phyloP scores from a whole-genome alignment of 2,113 vertebrate species.

The Todiramphus saurophagus region DNA sequence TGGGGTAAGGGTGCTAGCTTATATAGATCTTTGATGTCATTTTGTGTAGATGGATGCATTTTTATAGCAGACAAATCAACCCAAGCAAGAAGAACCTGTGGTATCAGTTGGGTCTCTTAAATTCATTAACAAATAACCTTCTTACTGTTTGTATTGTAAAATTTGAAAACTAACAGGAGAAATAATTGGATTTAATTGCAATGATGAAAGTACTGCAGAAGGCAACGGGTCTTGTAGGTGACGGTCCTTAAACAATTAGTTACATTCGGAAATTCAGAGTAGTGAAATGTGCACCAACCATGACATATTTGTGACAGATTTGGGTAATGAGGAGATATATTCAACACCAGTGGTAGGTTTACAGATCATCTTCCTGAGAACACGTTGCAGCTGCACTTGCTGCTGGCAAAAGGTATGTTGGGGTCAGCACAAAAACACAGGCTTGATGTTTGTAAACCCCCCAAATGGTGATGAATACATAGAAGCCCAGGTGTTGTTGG shows the following conservation, averaged over 20 bases:
- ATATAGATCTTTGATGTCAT: not conserved
- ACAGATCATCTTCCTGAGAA: not conserved
- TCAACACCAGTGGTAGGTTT: not conserved
- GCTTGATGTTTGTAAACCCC: not conserved
- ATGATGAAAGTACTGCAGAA: not conserved
- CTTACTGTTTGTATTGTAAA: not conserved
- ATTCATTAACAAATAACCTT: not conserved
- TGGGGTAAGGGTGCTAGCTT: not conserved
- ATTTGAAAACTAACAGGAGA: not conserved
- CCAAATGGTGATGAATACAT: not conserved
- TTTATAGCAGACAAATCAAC: not conserved
- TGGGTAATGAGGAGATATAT: not conserved
- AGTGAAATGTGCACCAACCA: not conserved
- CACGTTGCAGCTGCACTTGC: not conserved
- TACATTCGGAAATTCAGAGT: not conserved
- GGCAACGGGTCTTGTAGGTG: not conserved
- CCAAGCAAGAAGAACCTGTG: not conserved
- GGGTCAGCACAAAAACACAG: not conserved
- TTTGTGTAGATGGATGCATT: not conserved
- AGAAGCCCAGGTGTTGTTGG: not conserved
- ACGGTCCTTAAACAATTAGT: not conserved
- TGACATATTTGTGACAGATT: not conserved
- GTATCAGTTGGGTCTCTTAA: accelerated
- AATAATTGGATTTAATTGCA: not conserved
- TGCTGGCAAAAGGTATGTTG: not conserved